Evolutionary conservation across 2,113 vertebrate genomes (phyloP).

Genomic region (Lepus americanus): DNA sequence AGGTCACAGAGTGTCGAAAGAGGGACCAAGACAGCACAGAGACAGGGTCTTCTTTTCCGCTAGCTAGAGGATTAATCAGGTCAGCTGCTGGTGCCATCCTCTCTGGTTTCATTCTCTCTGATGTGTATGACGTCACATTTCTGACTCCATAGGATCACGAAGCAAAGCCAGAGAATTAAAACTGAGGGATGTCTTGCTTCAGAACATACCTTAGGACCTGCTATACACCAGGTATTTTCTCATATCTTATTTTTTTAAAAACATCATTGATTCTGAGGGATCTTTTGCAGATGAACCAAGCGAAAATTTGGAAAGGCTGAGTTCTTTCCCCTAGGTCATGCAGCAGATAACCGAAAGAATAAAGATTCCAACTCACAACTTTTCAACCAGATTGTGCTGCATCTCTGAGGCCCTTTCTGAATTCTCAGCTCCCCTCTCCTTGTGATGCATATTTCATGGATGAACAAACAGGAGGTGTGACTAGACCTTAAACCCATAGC

Average conservation of each 20-base stretch:
- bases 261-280: neutral
- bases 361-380: neutral
- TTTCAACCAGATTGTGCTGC: neutral
- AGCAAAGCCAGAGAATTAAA: conserved; percentile 8
- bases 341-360: neutral
- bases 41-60: neutral
- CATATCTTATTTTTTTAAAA: neutral
- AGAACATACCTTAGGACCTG: neutral
- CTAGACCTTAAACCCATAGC: neutral
- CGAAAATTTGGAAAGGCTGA: neutral
- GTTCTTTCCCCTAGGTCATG: neutral
- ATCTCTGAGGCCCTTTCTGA: neutral
- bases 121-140: neutral
- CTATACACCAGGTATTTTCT: neutral
- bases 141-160: neutral
- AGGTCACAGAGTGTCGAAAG: neutral
- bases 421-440: neutral
- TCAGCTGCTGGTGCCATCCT: neutral
- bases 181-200: neutral
- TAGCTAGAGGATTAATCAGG: neutral
- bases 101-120: no score
- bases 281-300: neutral
- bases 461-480: neutral
- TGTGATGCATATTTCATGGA: neutral
- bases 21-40: neutral